Evolutionary conservation across 2,888 invertebrate genomes (phyloP).

Genomic region (Athalia rosae): DNA sequence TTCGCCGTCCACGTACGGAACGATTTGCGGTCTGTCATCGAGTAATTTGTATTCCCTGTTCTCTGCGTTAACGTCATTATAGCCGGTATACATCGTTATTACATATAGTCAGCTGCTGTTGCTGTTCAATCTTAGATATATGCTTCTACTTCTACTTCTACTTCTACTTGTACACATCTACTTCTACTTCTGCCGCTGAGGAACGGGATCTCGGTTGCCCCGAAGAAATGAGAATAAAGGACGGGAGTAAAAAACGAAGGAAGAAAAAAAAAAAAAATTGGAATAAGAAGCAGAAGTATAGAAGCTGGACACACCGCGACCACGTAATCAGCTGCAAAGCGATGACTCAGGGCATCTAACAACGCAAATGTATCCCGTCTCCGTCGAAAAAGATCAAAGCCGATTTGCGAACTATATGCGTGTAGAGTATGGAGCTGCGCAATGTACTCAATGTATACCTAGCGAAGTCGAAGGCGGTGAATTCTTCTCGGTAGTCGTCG

Average conservation of each 20-base stretch:
- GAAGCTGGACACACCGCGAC: too few relatives aligned
- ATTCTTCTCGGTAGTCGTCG: constrained; percentile 38
- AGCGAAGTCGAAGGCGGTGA: constrained; percentile 67
- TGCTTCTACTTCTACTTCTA: background rate
- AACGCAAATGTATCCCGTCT: background rate
- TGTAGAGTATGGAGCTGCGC: background rate
- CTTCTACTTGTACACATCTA: background rate
- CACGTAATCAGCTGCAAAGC: too few relatives aligned
- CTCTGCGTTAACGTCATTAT: constrained; percentile 16
- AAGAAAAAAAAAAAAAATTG: too few relatives aligned
- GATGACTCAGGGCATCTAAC: too few relatives aligned
- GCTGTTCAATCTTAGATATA: too few relatives aligned
- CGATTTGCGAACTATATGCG: too few relatives aligned
- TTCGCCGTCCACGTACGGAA: constrained; percentile 37
- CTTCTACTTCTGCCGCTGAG: too few relatives aligned
- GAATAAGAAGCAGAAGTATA: too few relatives aligned
- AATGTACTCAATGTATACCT: constrained; percentile 61
- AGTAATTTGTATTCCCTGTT: constrained; percentile 41
- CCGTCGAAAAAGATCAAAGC: background rate
- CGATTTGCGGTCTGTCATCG: constrained; percentile 44
- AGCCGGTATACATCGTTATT: background rate
- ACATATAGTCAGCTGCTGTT: background rate
- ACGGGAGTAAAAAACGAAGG: too few relatives aligned
- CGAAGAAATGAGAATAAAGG: too few relatives aligned
- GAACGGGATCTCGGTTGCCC: too few relatives aligned